Percentiles rank a stretch among this genome's conserved stretches.
Evolutionary conservation across 1,140 invertebrate genomes (phyloP).

Genomic region (honey bee (Apis mellifera)): DNA sequence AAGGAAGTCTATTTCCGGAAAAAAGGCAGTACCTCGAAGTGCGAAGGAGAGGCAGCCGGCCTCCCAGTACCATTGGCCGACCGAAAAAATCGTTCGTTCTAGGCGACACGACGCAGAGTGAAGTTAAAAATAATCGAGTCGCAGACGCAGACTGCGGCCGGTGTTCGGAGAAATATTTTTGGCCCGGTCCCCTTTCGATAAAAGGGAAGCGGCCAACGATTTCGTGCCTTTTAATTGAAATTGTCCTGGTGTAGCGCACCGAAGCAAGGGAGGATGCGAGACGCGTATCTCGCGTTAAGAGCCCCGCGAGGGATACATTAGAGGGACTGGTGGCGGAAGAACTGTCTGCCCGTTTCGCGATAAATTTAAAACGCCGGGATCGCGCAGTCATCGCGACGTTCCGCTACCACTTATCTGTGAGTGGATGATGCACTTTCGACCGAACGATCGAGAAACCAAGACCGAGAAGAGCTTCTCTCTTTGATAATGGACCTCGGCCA

Average conservation of each 20-base stretch:
- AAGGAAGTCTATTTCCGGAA: slow-evolving; percentile 67
- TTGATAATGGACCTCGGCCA: slow-evolving; percentile 44
- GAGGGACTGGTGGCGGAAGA: slow-evolving; percentile 25
- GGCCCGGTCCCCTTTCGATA: background rate
- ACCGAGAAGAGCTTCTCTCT: slow-evolving; percentile 12
- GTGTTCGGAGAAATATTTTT: background rate
- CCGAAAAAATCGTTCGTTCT: background rate
- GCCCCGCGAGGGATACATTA: slow-evolving; percentile 49
- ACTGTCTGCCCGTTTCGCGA: slow-evolving; percentile 29
- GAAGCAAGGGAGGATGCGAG: background rate
- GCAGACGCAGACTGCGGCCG: background rate
- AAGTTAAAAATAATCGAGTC: slow-evolving; percentile 6
- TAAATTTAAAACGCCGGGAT: slow-evolving; percentile 55
- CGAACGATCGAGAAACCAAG: slow-evolving; percentile 42
- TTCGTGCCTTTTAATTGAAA: slow-evolving; percentile 14
- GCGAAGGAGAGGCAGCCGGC: background rate
- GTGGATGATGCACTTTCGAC: slow-evolving; percentile 57
- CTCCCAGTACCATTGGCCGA: background rate
- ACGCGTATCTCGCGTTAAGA: slow-evolving; percentile 42
- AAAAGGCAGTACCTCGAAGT: slow-evolving; percentile 49
- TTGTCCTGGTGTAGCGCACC: background rate
- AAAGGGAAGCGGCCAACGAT: background rate
- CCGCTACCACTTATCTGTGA: slow-evolving; percentile 62
- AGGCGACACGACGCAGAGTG: background rate
- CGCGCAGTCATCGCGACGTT: slow-evolving; percentile 23